These are phyloP conservation scores for Abrostola triplasia DNA, from an alignment of 2,888 invertebrate species.

Conservation along the genomic window DNA sequence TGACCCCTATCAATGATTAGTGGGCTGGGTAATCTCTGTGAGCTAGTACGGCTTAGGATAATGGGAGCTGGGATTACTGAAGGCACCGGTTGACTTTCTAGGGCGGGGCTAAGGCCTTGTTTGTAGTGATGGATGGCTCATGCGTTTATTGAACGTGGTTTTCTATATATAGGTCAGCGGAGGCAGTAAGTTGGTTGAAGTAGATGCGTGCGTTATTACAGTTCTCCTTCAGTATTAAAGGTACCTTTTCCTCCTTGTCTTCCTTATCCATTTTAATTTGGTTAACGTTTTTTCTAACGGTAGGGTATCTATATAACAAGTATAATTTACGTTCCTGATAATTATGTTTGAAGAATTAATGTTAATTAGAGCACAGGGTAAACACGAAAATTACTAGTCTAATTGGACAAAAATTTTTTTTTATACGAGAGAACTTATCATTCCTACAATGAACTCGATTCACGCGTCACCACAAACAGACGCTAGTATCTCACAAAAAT, in stretches of 20 bases:
- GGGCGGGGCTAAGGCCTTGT: slow-evolving; percentile 28
- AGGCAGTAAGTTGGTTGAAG: no score
- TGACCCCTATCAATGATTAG: slow-evolving; percentile 47
- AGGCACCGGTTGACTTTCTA: slow-evolving; percentile 39
- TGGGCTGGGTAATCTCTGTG: slow-evolving; percentile 33
- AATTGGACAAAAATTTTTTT: not conserved
- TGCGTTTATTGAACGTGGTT: slow-evolving; percentile 12
- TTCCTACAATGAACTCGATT: slow-evolving; percentile 12
- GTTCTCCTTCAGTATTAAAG: no score
- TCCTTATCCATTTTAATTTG: no score
- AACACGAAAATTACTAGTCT: no score
- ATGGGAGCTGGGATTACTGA: slow-evolving; percentile 34
- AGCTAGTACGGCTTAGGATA: slow-evolving; percentile 33
- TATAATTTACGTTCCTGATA: no score
- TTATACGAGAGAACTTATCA: not conserved
- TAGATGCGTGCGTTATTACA: no score
- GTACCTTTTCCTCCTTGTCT: no score
- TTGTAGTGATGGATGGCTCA: slow-evolving; percentile 40
- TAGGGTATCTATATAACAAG: no score
- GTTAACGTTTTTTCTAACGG: no score
- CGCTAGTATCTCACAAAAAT: slow-evolving; percentile 30
- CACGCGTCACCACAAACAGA: slow-evolving; percentile 22
- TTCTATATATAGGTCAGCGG: no score
- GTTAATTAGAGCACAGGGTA: no score
- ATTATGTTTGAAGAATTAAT: no score